Evolutionary conservation across 2,888 invertebrate species (phyloP).

Genomic region (Nomada goodeniana): DNA sequence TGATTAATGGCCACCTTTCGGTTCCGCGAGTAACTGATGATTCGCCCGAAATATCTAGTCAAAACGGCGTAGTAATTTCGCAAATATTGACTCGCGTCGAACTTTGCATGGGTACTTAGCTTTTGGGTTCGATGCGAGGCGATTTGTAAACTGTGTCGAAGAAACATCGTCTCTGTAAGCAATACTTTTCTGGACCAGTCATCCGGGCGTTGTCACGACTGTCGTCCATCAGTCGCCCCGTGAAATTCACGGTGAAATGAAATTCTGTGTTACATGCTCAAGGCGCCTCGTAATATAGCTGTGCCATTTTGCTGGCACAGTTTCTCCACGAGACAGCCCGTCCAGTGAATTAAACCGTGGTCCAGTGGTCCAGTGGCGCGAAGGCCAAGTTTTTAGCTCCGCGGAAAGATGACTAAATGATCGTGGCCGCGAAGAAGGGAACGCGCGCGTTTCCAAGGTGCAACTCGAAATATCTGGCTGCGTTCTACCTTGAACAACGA

Average conservation of each 20-base stretch:
- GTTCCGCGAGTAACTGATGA: neutral
- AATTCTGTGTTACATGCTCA: slow-evolving; percentile 72
- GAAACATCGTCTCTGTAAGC: too few species aligned
- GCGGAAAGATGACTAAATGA: slow-evolving; percentile 57
- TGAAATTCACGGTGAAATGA: slow-evolving; percentile 62
- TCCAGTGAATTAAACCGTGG: slow-evolving; percentile 74
- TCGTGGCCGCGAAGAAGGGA: slow-evolving; percentile 7
- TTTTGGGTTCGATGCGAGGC: neutral
- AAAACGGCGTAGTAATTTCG: neutral
- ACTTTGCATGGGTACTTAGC: neutral
- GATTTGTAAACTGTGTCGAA: neutral
- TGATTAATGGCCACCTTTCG: slow-evolving; percentile 26
- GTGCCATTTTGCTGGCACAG: slow-evolving; percentile 80
- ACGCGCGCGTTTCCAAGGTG: slow-evolving; percentile 20
- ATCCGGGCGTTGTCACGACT: neutral
- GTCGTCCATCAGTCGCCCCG: slow-evolving; percentile 24
- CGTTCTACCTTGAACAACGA: slow-evolving; percentile 21
- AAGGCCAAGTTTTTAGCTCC: slow-evolving; percentile 75
- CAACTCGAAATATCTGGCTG: slow-evolving; percentile 21
- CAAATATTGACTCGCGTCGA: neutral
- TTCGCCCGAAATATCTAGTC: neutral
- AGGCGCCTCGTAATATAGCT: slow-evolving; percentile 79
- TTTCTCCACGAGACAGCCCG: slow-evolving; percentile 69
- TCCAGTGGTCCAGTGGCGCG: slow-evolving; percentile 60
- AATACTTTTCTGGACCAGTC: neutral